Conservation (phyloP, 2,113 vertebrate species). For the Macrotis lagotis region DNA sequence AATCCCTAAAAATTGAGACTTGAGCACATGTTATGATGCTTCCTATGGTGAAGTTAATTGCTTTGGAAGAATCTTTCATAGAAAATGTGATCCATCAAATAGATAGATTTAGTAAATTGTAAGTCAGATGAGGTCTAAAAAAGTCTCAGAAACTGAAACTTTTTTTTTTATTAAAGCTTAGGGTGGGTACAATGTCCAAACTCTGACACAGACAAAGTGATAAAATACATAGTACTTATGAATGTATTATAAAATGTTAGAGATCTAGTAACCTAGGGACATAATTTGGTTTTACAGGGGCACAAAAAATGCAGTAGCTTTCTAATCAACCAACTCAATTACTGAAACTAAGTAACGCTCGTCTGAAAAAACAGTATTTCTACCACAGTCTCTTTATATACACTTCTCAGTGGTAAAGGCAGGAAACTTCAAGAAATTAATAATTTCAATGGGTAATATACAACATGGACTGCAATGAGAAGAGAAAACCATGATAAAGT, state of each 20-base stretch:
- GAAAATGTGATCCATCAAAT: slow-evolving; percentile 18
- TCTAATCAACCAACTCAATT: neutral
- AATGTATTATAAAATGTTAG: neutral
- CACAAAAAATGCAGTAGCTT: neutral
- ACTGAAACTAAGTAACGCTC: neutral
- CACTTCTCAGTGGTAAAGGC: neutral
- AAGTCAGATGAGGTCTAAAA: slow-evolving; percentile 6
- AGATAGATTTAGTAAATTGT: neutral
- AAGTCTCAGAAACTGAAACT: neutral
- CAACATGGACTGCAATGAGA: neutral
- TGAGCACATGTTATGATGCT: neutral
- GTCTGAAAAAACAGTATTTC: neutral
- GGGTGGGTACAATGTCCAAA: neutral
- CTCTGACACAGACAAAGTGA: neutral
- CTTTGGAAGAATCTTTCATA: slow-evolving; percentile 3
- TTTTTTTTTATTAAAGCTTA: neutral
- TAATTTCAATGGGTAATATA: neutral
- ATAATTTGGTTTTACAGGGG: neutral
- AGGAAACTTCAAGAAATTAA: neutral
- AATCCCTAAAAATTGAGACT: neutral
- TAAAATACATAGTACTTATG: neutral
- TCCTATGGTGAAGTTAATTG: neutral
- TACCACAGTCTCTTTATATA: neutral
- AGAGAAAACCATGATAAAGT: neutral
- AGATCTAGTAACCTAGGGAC: neutral